Conservation (phyloP, 2,888 invertebrate species). For the Drosophila ezoana region DNA sequence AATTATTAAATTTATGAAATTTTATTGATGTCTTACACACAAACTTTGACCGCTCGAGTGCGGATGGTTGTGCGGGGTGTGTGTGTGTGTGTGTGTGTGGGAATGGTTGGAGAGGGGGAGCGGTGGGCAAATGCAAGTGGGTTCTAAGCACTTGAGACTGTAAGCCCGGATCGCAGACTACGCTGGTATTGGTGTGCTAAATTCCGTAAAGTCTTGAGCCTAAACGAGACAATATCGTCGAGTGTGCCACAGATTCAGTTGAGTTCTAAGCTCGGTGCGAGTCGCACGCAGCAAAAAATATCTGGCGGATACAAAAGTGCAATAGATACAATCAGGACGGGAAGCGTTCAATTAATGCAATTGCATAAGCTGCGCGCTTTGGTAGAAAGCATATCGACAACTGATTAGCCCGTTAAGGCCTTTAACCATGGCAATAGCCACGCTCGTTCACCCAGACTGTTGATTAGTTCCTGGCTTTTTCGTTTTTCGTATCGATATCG, state of each 20-base stretch:
- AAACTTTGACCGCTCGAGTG: slow-evolving; percentile 70
- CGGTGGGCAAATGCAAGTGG: slow-evolving; percentile 30
- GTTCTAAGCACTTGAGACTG: slow-evolving; percentile 55
- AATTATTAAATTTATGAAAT: slow-evolving; percentile 78
- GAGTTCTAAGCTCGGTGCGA: slow-evolving; percentile 61
- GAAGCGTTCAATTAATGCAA: slow-evolving; percentile 52
- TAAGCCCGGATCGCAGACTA: slow-evolving; percentile 20
- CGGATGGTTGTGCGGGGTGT: slow-evolving; percentile 16
- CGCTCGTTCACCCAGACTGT: slow-evolving; percentile 9
- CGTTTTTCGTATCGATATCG: slow-evolving; percentile 34
- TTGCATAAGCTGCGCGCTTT: slow-evolving; percentile 29
- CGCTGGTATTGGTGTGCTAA: slow-evolving; percentile 59
- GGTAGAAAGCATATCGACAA: no score
- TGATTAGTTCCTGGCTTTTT: slow-evolving; percentile 22
- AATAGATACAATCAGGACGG: slow-evolving; percentile 32
- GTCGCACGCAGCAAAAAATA: slow-evolving; percentile 46
- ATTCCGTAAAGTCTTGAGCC: slow-evolving; percentile 68
- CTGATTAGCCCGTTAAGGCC: not conserved
- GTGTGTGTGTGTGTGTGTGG: slow-evolving; percentile 17
- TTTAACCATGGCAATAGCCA: slow-evolving; percentile 33
- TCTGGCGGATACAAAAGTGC: slow-evolving; percentile 30
- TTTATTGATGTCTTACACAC: slow-evolving; percentile 77
- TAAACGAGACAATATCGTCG: slow-evolving; percentile 53
- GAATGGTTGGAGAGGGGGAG: no score
- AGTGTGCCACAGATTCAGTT: slow-evolving; percentile 61